Conservation (phyloP, 2,797 vertebrate genomes). For the Uromys caudimaculatus region DNA sequence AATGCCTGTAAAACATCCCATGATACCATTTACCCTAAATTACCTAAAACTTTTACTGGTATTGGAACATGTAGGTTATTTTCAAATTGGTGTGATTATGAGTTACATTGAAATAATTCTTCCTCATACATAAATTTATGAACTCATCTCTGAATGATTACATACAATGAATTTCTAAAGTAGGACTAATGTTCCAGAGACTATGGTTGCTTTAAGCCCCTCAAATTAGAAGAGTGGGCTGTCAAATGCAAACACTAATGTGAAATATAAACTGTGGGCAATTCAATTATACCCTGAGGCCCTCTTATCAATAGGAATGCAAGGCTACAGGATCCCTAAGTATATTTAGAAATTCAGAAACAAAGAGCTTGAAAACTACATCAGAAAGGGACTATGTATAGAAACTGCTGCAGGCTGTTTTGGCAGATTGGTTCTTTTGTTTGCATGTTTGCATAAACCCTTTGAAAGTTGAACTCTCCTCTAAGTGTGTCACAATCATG, state of each 20-base stretch:
- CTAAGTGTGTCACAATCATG: neutral
- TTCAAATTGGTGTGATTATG: slow-evolving; percentile 43
- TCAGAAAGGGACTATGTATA: neutral
- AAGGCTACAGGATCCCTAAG: neutral
- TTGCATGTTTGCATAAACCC: neutral
- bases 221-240: neutral
- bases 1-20: slow-evolving; percentile 29
- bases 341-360: slow-evolving; percentile 25
- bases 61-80: slow-evolving; percentile 41
- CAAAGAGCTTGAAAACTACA: neutral
- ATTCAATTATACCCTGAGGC: neutral
- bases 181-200: slow-evolving; percentile 11
- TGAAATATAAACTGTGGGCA: neutral
- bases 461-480: neutral
- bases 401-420: neutral
- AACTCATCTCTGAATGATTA: slow-evolving; percentile 49
- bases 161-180: slow-evolving; percentile 33
- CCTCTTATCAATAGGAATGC: neutral
- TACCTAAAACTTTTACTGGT: slow-evolving; percentile 17
- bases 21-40: slow-evolving; percentile 50
- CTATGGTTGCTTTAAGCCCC: neutral
- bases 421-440: neutral
- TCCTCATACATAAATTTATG: slow-evolving; percentile 57
- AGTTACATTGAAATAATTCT: slow-evolving; percentile 59
- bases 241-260: slow-evolving; percentile 22